These are phyloP conservation scores for Drosophila crucigera DNA, from an alignment of 2,888 invertebrate species.

Conservation along the genomic window DNA sequence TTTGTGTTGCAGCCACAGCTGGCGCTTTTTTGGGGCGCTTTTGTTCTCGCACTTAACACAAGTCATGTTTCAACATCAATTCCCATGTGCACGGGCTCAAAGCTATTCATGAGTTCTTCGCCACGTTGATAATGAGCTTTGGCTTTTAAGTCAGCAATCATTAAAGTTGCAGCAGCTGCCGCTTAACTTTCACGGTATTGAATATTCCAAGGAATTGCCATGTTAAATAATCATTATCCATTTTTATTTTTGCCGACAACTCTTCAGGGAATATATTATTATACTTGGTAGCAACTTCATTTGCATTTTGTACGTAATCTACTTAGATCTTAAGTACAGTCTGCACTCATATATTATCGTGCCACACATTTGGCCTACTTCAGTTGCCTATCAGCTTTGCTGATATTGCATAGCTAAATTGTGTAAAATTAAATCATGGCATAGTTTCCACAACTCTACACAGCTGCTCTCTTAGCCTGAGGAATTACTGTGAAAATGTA, in stretches of 20 bases:
- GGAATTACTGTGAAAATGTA: constrained; percentile 58
- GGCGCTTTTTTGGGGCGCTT: constrained; percentile 22
- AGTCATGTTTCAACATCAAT: constrained; percentile 52
- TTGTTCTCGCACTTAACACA: constrained; percentile 28
- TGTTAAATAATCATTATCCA: neutral
- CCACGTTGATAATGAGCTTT: constrained; percentile 35
- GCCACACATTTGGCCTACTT: constrained; percentile 9
- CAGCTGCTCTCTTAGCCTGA: constrained; percentile 1
- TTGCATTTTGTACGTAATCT: neutral
- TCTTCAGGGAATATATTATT: neutral
- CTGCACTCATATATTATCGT: neutral
- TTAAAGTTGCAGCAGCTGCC: neutral
- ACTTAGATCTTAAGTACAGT: constrained; percentile 5
- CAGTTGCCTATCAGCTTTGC: constrained; percentile 9
- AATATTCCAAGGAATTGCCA: neutral
- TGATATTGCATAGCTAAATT: constrained; percentile 45
- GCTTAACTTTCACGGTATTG: neutral
- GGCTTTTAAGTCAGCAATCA: constrained; percentile 14
- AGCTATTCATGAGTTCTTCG: constrained; percentile 41
- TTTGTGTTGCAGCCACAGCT: constrained; percentile 27
- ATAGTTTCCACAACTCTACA: constrained; percentile 34
- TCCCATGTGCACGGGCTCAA: constrained; percentile 26
- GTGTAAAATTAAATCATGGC: constrained; percentile 70
- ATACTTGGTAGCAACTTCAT: neutral
- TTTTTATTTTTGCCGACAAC: no score